Conservation (phyloP, 1,140 invertebrate genomes). For the Agrilus planipennis region DNA sequence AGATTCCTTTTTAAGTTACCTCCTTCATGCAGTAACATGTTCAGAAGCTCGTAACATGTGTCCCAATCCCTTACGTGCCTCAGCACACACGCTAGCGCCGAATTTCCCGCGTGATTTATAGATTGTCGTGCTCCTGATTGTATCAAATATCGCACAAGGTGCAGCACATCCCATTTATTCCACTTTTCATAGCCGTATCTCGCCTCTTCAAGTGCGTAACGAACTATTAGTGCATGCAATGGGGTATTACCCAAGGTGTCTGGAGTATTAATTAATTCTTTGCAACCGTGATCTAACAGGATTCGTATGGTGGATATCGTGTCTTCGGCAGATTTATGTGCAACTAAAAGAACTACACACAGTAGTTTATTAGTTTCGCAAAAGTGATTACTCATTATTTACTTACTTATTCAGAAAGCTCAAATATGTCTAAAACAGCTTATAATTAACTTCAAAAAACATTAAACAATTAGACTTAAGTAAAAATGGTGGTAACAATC, state of each 20-base stretch:
- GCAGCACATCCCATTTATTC: constrained; percentile 62
- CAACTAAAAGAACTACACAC: constrained; percentile 42
- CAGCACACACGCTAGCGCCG: constrained; percentile 56
- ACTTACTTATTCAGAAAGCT: no score
- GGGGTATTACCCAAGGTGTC: constrained; percentile 56
- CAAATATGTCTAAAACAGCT: no score
- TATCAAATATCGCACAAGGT: constrained; percentile 48
- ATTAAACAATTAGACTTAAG: no score
- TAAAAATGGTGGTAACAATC: no score
- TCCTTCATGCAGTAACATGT: constrained; percentile 57
- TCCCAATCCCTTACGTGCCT: constrained; percentile 67
- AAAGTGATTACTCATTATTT: no score
- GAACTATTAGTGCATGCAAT: constrained; percentile 52
- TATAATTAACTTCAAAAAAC: constrained; percentile 4
- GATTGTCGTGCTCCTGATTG: constrained; percentile 53
- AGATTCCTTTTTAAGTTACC: no score
- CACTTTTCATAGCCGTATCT: constrained; percentile 55
- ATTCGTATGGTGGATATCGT: constrained; percentile 52
- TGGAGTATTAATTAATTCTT: constrained; percentile 59
- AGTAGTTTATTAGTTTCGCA: neutral
- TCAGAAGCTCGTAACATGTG: constrained; percentile 57
- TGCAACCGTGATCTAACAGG: constrained; percentile 52
- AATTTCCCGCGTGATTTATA: constrained; percentile 59
- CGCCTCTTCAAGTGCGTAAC: constrained; percentile 59
- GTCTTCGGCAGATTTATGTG: constrained; percentile 56